phyloP scores from a whole-genome alignment of 1,140 invertebrate genomes.

The Cydia splendana region DNA sequence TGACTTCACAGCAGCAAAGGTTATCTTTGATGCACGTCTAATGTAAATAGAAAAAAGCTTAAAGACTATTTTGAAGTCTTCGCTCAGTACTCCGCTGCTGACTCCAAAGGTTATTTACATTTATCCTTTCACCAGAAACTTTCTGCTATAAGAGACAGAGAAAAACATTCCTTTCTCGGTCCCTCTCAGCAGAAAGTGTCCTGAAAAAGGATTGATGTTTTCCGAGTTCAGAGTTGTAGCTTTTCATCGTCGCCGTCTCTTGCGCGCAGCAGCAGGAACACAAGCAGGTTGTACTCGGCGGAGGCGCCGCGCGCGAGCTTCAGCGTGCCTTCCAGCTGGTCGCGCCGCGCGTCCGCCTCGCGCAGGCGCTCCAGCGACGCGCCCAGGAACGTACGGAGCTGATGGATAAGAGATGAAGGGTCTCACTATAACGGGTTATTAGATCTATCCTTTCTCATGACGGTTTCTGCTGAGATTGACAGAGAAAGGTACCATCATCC shows the following conservation, averaged over 20 bases:
- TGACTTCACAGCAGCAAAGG: too few relatives aligned
- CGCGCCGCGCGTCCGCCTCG: conserved; percentile 61
- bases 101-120: too few relatives aligned
- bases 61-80: neutral
- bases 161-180: neutral
- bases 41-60: neutral
- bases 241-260: conserved; percentile 55
- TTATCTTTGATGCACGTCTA: neutral
- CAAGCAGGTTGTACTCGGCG: conserved; percentile 67
- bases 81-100: too few relatives aligned
- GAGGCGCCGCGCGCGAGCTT: conserved; percentile 60
- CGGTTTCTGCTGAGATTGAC: too few relatives aligned
- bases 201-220: conserved; percentile 13
- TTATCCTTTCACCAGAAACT: too few relatives aligned
- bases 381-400: neutral
- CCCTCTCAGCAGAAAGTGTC: neutral
- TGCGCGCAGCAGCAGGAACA: conserved; percentile 62
- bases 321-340: conserved; percentile 61
- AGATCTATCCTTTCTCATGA: too few relatives aligned
- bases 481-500: too few relatives aligned
- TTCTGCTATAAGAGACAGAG: too few relatives aligned
- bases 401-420: neutral
- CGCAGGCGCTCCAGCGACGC: conserved; percentile 51
- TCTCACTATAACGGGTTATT: too few relatives aligned
- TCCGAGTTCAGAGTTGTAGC: conserved; percentile 44